A percentile compares a stretch with the other conserved stretches of the same genome.
Evolutionary conservation across 2,113 vertebrate genomes (phyloP).

Genomic region (Thomomys bottae): DNA sequence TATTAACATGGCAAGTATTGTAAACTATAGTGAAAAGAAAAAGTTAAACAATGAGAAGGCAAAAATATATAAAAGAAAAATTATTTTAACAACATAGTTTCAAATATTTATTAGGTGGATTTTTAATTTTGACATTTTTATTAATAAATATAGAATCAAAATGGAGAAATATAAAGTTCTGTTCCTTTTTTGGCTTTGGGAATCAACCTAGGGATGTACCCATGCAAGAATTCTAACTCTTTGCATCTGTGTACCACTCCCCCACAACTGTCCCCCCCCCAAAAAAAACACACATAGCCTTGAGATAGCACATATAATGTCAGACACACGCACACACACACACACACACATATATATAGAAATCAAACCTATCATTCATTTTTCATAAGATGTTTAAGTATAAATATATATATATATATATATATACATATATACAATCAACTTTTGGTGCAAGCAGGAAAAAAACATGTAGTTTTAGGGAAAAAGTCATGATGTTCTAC

Average conservation of each 20-base stretch:
- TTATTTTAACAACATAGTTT: slow-evolving; percentile 10
- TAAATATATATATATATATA: background rate
- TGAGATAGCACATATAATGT: too few relatives aligned
- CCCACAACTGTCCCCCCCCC: too few relatives aligned
- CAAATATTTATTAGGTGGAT: background rate
- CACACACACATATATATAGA: slow-evolving; percentile 6
- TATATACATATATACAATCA: background rate
- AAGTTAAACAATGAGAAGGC: background rate
- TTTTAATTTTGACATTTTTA: slow-evolving; percentile 1
- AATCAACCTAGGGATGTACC: background rate
- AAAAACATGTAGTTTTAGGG: background rate
- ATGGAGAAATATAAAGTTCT: background rate
- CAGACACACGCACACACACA: too few relatives aligned
- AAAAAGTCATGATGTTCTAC: background rate
- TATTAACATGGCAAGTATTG: slow-evolving; percentile 9
- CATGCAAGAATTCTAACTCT: background rate
- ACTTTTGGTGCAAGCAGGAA: background rate
- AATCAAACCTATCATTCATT: background rate
- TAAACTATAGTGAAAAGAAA: slow-evolving; percentile 47
- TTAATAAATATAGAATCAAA: background rate
- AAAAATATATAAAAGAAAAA: slow-evolving; percentile 13
- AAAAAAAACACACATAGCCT: too few relatives aligned
- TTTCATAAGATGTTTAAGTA: slow-evolving; percentile 19
- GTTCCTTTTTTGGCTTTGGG: background rate
- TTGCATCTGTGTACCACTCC: too few relatives aligned